Evolutionary conservation across 2,888 invertebrate species (phyloP), one percentile per base, ranked within the genome.

Genomic region (Hirtodrosophila duncani): DNA sequence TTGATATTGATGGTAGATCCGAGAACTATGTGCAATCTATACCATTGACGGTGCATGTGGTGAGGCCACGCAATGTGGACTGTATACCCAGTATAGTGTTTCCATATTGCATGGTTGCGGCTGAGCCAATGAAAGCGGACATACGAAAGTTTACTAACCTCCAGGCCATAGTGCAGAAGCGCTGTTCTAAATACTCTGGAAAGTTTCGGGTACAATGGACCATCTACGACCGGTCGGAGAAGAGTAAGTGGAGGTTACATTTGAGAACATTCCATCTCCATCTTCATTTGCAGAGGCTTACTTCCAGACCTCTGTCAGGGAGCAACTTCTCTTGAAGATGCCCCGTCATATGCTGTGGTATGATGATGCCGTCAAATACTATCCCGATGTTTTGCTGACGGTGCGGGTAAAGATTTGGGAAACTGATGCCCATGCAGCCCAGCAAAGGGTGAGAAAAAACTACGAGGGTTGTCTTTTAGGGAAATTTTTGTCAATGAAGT

Each of bases 241-340:
- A 11, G 9, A 8, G 63, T 63, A 62, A 31, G 33, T 18, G 7
- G 5, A n/a, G n/a, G n/a, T n/a, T n/a, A n/a, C 8, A 4, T n/a
- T 26, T 26, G 8, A n/a, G 3, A 26, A 26, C 8, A 6, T 26
- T 20, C 4, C 5, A 20, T 7, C 7, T 20, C 4, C 4, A 20
- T 7, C 7, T 20, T 20, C 7, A 20, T 1, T 37, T 33, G n/a
- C 17, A 61, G 62, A 11, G 13, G 1, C 16, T 1, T 23, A 14
- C 7, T 50, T 11, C 21, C 8, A n/a, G 0, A 6, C 33, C 7
- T 1, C 5, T 1, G 1, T 14, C 2, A 34, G 20, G 1, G 3
- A 36, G 0, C 10, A 31, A 1, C n/a, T 62, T 1, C 7, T 58
- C 16, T 11, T 63, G 4, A 62, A 62, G 38, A 63, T 62, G 17